These are phyloP conservation scores for Drosophila ogumai DNA, from an alignment of 1,140 invertebrate species.

Conservation along the genomic window DNA sequence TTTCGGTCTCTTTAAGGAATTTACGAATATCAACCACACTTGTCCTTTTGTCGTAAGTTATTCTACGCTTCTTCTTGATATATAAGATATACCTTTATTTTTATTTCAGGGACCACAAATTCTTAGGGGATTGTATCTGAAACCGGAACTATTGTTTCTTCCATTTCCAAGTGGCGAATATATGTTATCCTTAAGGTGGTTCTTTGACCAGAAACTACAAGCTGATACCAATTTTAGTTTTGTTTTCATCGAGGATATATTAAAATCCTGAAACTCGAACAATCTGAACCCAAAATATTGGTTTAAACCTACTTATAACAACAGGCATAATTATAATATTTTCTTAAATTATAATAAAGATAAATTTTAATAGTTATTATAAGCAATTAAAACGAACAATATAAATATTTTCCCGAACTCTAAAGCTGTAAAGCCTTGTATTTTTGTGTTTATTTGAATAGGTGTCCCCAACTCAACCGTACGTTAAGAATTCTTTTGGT, in stretches of 20 bases:
- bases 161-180: conserved; percentile 32
- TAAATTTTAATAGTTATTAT: not conserved
- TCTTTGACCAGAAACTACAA: not conserved
- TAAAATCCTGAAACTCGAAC: not conserved
- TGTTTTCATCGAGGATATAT: not conserved
- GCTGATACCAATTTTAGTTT: conserved; percentile 20
- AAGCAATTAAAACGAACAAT: not conserved
- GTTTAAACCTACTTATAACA: too few species aligned
- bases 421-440: too few species aligned
- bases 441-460: too few species aligned
- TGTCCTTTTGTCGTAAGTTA: not conserved
- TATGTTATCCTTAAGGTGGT: not conserved
- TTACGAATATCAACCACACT: not conserved
- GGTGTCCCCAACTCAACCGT: too few species aligned
- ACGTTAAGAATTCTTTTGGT: too few species aligned
- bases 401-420: not conserved
- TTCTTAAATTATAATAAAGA: not conserved
- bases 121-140: not conserved
- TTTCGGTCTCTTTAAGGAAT: not conserved
- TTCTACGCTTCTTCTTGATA: too few species aligned
- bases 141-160: not conserved
- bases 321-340: too few species aligned
- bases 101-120: conserved; percentile 8
- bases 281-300: too few species aligned
- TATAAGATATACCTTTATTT: too few species aligned